Evolutionary conservation across 2,888 invertebrate species (phyloP), one percentile per base, ranked within the genome.

Genomic region (Yponomeuta sedellus): DNA sequence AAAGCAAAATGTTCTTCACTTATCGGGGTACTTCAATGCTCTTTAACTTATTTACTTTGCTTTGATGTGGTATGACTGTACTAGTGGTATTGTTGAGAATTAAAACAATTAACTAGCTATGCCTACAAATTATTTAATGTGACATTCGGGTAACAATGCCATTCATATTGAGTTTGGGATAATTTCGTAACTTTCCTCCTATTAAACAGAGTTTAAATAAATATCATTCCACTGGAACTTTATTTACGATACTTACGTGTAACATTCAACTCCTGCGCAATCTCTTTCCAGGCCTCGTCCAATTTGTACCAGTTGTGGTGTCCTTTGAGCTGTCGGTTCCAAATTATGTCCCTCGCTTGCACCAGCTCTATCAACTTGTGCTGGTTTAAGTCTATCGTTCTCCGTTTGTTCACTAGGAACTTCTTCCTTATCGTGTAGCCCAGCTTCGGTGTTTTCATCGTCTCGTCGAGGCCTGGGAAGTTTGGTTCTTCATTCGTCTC

Each of bases 281-380:
- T 88, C 68, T 91, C 90, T 68, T 89, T 88, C 91, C 91, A 91
- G 67, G 83, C 84, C 67, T 89, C 88, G 71, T 91, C 91, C 66
- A 91, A 72, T 67, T 88, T 90, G 68, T 90, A 89, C 89, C 90
- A 91, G 71, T 91, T 90, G 34, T 91, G 91, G 57, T 91, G 91
- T 0, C 91, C 88, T 64, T 89, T 90, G 67, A 90, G 66, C 64
- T 88, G 88, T 12, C 90, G 78, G 68, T 91, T 90, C 91, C 91
- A 91, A 65, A 91, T 90, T 0, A 90, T 78, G 62, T 89, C 90
- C 61, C 85, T 80, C 0, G 77, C 77, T 64, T 79, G 76, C 0
- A 91, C 91, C 68, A 91, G 70, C 0, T 87, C 88, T 68, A 91
- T 88, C 68, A 90, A 69, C 69, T 88, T 90, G 40, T 83, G 83